Evolutionary conservation across 92 coral and sea anemone species (phyloP).

Genomic region (Blastomussa wellsi): DNA sequence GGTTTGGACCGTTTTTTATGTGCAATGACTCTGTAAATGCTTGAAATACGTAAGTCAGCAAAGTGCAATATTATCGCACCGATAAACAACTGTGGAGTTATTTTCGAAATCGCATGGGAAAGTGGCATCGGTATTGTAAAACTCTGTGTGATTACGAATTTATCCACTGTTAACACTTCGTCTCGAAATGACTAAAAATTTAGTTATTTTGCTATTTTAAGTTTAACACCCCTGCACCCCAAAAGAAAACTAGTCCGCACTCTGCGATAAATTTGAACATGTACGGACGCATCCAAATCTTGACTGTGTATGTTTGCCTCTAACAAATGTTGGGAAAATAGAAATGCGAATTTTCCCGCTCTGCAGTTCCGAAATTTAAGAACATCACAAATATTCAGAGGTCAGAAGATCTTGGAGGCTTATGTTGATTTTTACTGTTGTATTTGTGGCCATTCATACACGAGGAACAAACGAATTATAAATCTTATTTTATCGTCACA

Average conservation of each 20-base stretch:
- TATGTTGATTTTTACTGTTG: not conserved
- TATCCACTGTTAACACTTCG: not conserved
- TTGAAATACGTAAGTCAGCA: not conserved
- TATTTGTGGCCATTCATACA: not conserved
- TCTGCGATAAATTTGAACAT: not conserved
- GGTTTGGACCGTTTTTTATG: not conserved
- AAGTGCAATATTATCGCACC: not conserved
- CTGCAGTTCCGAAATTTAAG: not conserved
- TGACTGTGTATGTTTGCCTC: not conserved
- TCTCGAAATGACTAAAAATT: not conserved
- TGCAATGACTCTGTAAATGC: not conserved
- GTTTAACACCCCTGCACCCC: no score
- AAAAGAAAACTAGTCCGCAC: not conserved
- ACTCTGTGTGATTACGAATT: not conserved
- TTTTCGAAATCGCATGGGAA: not conserved
- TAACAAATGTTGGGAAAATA: not conserved
- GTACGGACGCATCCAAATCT: slow-evolving; percentile 14
- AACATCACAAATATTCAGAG: not conserved
- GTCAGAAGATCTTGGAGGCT: not conserved
- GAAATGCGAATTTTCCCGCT: not conserved
- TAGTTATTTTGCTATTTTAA: not conserved
- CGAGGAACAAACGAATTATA: not conserved
- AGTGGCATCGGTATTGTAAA: not conserved
- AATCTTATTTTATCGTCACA: not conserved
- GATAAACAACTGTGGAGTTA: not conserved